A percentile compares a stretch with the other conserved stretches of the same genome.
Conservation (phyloP, 2,113 vertebrate species). For the Chascanopsetta lugubris region DNA sequence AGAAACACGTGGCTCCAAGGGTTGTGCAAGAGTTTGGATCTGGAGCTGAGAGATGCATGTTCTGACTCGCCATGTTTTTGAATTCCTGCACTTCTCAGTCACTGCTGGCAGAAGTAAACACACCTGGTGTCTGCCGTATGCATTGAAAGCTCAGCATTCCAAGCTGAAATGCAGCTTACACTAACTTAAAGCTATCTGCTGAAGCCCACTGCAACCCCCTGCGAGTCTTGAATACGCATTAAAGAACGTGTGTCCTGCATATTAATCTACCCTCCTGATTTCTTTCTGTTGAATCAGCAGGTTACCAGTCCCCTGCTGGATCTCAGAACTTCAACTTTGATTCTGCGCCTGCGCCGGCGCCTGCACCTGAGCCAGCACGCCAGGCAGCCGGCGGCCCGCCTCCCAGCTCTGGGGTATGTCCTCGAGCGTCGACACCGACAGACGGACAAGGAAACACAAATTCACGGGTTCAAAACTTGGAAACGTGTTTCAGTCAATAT, state of each 20-base stretch:
- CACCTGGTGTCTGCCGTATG: not conserved
- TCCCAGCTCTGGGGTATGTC: slow-evolving; percentile 74
- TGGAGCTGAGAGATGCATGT: slow-evolving; percentile 7
- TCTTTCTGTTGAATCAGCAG: slow-evolving; percentile 29
- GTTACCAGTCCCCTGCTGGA: slow-evolving; percentile 69
- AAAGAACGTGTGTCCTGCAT: not conserved
- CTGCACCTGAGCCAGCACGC: slow-evolving; percentile 65
- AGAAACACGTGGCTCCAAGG: slow-evolving; percentile 19
- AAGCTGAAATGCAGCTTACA: not conserved
- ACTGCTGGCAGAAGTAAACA: not conserved
- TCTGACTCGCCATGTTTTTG: slow-evolving; percentile 30
- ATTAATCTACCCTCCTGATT: not conserved
- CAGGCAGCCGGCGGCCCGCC: slow-evolving; percentile 72
- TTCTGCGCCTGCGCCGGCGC: slow-evolving; percentile 69
- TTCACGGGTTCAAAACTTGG: not conserved
- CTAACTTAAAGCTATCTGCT: not conserved
- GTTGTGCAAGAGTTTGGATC: slow-evolving; percentile 28
- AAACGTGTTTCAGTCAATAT: not conserved
- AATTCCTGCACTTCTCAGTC: not conserved
- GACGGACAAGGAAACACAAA: too few relatives aligned
- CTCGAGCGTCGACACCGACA: not conserved
- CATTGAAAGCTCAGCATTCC: not conserved
- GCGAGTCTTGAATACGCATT: not conserved
- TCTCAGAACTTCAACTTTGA: slow-evolving; percentile 78
- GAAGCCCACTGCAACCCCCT: not conserved